Base-by-base conservation (phyloP, 2,113 vertebrate genomes). In the Pelvicachromis taeniatus region DNA sequence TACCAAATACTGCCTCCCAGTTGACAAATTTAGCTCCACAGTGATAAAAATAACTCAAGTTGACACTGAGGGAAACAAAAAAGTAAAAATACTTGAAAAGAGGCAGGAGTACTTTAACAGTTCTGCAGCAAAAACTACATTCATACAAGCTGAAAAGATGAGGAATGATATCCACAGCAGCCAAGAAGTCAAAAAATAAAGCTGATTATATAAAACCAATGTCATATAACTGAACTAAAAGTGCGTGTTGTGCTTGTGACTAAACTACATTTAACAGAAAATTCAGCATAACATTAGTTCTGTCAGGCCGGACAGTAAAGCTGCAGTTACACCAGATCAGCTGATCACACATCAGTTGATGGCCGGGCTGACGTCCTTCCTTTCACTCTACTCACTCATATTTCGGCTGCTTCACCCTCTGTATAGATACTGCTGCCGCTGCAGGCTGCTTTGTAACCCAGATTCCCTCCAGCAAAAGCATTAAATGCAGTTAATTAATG, bases 41-140 rank as follows among this genome's bases (percentile, higher is more conserved):
- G 53, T 45, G 68, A 52, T 61, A 50, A 83, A 83, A 77, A 83
- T 83, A 83, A 19, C 53, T 58, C 42, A 75, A 75, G 14, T 31
- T 29, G 45, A 75, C 13, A 75, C 16, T 31, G 23, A 50, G 23
- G 16, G 42, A 58, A 50, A 70, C 33, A 56, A 42, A 81, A 53
- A 38, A 26, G 23, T 42, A 73, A 73, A 73, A 48, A 73, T 48
- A 73, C 14, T 50, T 75, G 16, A 75, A 82, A 82, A 54, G 50
- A 29, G 23, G 23, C 65, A 58, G 2, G 17, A 50, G 19, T 5
- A 48, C 65, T 75, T 48, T 58, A 11, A 75, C 42, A 42, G 38
- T 21, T 45, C 81, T 45, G 38, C 38, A 45, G 52, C 14, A 40
- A 50, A 54, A 6, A 17, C 61, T 42, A 50, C 16, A 48, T 50